phyloP scores from a whole-genome alignment of 2,888 invertebrate species.

The Hemicrepidius hirtus region DNA sequence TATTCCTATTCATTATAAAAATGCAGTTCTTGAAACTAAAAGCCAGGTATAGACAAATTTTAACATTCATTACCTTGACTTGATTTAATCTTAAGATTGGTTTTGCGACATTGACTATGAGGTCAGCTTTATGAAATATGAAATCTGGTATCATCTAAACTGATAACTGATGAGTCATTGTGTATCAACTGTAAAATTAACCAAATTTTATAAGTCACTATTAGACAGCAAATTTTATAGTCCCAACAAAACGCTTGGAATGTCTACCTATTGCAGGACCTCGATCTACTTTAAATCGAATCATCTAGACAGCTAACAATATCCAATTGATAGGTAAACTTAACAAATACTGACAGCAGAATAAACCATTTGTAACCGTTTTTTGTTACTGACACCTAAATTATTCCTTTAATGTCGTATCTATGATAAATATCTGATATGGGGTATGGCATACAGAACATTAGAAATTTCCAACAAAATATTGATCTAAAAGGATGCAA shows the following conservation, averaged over 20 bases:
- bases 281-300: conserved; percentile 9
- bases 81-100: no score
- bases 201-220: conserved; percentile 1
- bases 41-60: no score
- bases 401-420: background rate
- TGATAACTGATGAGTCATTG: background rate
- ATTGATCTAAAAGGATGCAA: no score
- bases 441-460: no score
- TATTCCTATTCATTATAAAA: no score
- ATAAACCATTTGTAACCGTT: background rate
- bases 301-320: conserved; percentile 1
- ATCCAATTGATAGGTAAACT: conserved; percentile 11
- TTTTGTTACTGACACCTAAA: conserved; percentile 3
- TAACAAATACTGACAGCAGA: background rate
- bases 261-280: conserved; percentile 2
- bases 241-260: conserved; percentile 6
- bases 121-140: no score
- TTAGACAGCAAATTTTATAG: background rate
- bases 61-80: no score
- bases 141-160: background rate
- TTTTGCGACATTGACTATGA: no score
- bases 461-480: no score
- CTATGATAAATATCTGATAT: background rate
- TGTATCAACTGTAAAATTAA: background rate
- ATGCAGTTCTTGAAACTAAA: no score